Evolutionary conservation across 2,797 vertebrate genomes (phyloP).

Genomic region (Apogon hyalosoma): DNA sequence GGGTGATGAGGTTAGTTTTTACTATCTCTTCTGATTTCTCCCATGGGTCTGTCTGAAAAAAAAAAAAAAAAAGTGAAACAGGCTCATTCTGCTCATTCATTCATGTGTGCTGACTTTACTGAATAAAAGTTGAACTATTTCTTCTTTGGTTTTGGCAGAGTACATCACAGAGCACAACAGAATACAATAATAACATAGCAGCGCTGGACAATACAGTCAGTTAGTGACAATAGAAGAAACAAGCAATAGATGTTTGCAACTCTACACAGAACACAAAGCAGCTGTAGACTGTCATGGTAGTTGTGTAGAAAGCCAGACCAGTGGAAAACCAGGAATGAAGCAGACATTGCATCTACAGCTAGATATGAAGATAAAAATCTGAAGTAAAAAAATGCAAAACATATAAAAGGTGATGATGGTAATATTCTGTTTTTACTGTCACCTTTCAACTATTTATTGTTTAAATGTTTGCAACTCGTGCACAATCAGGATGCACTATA

Average conservation of each 20-base stretch:
- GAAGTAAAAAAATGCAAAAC: not conserved
- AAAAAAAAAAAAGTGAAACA: not conserved
- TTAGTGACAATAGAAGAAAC: too few relatives aligned
- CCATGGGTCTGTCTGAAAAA: slow-evolving; percentile 15
- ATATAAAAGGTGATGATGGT: not conserved
- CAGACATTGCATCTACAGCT: not conserved
- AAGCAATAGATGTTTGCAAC: too few relatives aligned
- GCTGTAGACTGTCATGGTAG: not conserved
- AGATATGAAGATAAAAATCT: not conserved
- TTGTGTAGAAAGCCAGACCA: not conserved
- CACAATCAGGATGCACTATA: not conserved
- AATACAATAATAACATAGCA: too few relatives aligned
- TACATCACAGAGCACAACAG: not conserved
- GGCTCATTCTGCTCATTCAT: not conserved
- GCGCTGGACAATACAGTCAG: too few relatives aligned
- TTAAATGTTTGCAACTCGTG: too few relatives aligned
- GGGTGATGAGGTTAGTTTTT: slow-evolving; percentile 30
- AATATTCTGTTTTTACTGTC: slow-evolving; percentile 2
- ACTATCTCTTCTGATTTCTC: slow-evolving; percentile 36
- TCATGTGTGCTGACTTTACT: not conserved
- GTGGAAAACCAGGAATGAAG: not conserved
- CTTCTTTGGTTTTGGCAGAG: not conserved
- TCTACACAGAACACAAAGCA: too few relatives aligned
- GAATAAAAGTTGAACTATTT: too few relatives aligned
- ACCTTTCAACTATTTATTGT: too few relatives aligned